A percentile compares a stretch with the other conserved stretches of the same genome.
Conservation (phyloP, 2,888 invertebrate species). For the Oxystoma pomonae region DNA sequence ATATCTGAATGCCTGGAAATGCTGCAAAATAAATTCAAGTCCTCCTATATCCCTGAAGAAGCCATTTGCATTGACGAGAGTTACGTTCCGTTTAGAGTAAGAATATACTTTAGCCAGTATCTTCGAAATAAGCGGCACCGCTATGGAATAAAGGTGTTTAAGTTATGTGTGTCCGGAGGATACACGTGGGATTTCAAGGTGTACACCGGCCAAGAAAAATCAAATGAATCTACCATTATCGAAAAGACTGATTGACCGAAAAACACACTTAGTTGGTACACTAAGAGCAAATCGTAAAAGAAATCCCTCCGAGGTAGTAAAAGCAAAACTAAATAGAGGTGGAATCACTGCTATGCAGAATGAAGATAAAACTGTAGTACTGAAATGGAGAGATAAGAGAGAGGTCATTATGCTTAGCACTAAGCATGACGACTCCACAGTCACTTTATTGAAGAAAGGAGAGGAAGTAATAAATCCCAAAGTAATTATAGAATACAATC, state of each 20-base stretch:
- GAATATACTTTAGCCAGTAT: slow-evolving; percentile 16
- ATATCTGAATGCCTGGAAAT: slow-evolving; percentile 13
- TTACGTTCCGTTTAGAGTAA: slow-evolving; percentile 17
- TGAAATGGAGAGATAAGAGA: too few species aligned
- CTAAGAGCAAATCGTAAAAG: slow-evolving; percentile 10
- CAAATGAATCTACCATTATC: slow-evolving; percentile 25
- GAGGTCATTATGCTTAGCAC: too few species aligned
- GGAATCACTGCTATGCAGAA: slow-evolving; percentile 8
- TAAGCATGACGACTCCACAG: slow-evolving; percentile 1
- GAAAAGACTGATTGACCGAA: slow-evolving; percentile 8
- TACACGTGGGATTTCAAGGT: slow-evolving; percentile 23
- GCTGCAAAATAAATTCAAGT: slow-evolving; percentile 22
- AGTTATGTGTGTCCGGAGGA: slow-evolving; percentile 19
- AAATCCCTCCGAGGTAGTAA: slow-evolving; percentile 9
- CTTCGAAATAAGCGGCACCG: slow-evolving; percentile 23
- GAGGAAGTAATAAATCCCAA: slow-evolving; percentile 1
- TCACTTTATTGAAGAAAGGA: background rate
- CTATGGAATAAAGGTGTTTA: slow-evolving; percentile 25
- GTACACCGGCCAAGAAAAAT: slow-evolving; percentile 25
- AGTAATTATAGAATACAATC: slow-evolving; percentile 10
- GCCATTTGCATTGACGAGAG: background rate
- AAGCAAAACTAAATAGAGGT: slow-evolving; percentile 14
- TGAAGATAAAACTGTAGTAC: slow-evolving; percentile 11
- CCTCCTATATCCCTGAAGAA: slow-evolving; percentile 24
- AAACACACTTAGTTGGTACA: slow-evolving; percentile 17